These are phyloP conservation scores for Cavia porcellus DNA, from an alignment of 2,113 vertebrate genomes.

Conservation along the genomic window DNA sequence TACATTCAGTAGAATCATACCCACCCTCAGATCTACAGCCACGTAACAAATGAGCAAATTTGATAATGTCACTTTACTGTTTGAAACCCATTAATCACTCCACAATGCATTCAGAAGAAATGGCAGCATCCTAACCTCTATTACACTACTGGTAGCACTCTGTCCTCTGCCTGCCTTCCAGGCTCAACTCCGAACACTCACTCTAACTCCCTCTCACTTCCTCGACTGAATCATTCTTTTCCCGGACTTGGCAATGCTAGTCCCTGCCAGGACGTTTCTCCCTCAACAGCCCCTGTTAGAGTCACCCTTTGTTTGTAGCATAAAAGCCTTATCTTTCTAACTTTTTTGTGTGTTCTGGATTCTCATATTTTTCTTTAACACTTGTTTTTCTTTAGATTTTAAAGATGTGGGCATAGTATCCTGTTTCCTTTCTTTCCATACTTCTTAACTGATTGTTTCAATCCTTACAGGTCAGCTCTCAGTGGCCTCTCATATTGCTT, in stretches of 20 bases:
- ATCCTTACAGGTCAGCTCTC: neutral
- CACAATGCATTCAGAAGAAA: neutral
- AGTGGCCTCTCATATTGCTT: neutral
- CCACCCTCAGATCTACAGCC: neutral
- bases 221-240: neutral
- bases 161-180: neutral
- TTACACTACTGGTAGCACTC: rapidly evolving
- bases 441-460: neutral
- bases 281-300: neutral
- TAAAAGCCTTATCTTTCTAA: neutral
- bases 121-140: neutral
- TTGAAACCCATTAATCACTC: neutral
- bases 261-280: neutral
- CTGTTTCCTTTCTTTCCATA: neutral
- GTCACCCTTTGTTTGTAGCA: neutral
- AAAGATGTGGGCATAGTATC: neutral
- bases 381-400: slow-evolving; percentile 16
- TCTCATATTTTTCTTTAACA: neutral
- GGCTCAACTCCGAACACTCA: neutral
- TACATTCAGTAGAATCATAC: neutral
- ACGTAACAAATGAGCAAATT: neutral
- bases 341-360: neutral
- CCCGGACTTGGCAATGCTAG: no score
- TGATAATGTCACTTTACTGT: neutral
- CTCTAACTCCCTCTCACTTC: neutral